phyloP scores from a whole-genome alignment of 2,113 vertebrate genomes.

The Archilochus colubris region DNA sequence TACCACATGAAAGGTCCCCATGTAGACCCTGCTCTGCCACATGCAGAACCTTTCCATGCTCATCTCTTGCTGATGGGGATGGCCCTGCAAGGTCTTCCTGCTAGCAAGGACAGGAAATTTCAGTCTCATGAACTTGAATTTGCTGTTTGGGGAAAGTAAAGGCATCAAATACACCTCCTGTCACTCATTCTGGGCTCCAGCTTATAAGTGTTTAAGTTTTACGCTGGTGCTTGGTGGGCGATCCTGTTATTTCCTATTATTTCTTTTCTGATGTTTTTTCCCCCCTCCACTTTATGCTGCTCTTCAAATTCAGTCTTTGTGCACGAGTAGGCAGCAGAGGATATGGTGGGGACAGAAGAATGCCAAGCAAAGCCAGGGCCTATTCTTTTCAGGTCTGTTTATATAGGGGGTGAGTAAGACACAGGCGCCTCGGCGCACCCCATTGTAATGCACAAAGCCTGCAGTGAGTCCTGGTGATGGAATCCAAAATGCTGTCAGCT shows the following conservation, averaged over 20 bases:
- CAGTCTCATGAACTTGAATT: background rate
- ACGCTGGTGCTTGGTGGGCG: background rate
- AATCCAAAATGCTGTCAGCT: constrained; percentile 56
- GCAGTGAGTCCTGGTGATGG: constrained; percentile 32
- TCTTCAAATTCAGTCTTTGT: background rate
- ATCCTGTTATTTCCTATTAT: background rate
- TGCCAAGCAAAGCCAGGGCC: background rate
- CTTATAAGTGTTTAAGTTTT: background rate
- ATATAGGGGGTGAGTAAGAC: background rate
- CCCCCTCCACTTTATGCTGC: background rate
- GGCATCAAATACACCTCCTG: background rate
- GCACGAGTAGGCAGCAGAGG: background rate
- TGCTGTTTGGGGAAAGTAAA: background rate
- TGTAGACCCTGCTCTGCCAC: background rate
- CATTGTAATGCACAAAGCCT: constrained; percentile 38
- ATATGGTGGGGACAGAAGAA: background rate
- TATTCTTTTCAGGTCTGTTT: background rate
- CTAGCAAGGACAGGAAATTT: background rate
- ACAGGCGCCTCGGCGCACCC: background rate
- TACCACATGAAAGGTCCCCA: background rate
- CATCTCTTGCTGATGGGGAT: background rate
- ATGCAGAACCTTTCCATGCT: background rate
- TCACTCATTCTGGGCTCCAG: background rate
- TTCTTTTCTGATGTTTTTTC: background rate
- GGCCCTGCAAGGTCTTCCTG: background rate